Evolutionary conservation across 2,888 invertebrate genomes (phyloP).

Genomic region (Leucophenga maculata): DNA sequence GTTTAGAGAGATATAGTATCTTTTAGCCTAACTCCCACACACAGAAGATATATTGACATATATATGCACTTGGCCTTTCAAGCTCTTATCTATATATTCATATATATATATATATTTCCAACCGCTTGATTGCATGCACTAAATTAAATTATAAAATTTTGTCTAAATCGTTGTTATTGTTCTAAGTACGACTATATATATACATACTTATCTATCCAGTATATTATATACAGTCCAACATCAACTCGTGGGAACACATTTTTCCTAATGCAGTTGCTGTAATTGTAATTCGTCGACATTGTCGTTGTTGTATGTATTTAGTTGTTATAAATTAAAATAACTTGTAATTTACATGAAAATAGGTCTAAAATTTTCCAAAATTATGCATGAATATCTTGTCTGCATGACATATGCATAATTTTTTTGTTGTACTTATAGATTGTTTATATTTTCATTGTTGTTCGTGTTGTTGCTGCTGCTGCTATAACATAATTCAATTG

Average conservation of each 20-base stretch:
- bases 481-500: neutral
- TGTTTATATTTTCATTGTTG: neutral
- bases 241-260: neutral
- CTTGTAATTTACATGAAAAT: slow-evolving; percentile 5
- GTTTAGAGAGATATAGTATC: slow-evolving; percentile 46
- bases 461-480: too few species aligned
- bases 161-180: slow-evolving; percentile 1
- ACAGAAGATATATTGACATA: slow-evolving; percentile 35
- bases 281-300: too few species aligned
- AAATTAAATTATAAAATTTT: slow-evolving; percentile 57
- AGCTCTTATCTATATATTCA: slow-evolving; percentile 19
- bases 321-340: neutral
- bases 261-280: neutral
- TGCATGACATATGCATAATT: neutral
- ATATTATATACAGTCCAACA: too few species aligned
- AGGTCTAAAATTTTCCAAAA: neutral
- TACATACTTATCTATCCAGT: neutral
- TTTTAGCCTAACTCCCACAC: slow-evolving; percentile 27
- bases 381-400: neutral
- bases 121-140: slow-evolving; percentile 60
- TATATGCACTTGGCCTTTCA: neutral
- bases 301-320: neutral
- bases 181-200: neutral
- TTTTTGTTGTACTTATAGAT: too few species aligned
- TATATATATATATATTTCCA: slow-evolving; percentile 13